A percentile compares a stretch with the other conserved stretches of the same genome.
phyloP scores from a whole-genome alignment of 1,140 invertebrate species.

The Sarcophaga peregrina region DNA sequence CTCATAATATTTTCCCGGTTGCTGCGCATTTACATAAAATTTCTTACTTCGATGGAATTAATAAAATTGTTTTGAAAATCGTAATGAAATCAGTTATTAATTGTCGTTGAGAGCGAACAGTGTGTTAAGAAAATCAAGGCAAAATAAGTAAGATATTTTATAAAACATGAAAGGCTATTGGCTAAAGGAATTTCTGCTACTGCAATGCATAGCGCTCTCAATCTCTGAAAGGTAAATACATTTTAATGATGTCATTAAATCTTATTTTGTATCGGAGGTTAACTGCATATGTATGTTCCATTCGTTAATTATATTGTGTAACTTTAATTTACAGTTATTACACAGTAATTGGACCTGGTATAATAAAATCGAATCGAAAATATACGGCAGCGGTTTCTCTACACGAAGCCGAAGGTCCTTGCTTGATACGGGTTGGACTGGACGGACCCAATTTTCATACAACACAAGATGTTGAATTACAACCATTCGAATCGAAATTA shows the following conservation, averaged over 20 bases:
- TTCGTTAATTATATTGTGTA: no score
- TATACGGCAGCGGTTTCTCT: conserved; percentile 84
- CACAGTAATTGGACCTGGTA: conserved; percentile 82
- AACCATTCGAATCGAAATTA: conserved; percentile 76
- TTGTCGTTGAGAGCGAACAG: neutral
- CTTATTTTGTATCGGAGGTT: no score
- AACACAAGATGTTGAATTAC: conserved; percentile 73
- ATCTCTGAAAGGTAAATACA: neutral
- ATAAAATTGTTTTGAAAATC: no score
- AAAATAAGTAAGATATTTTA: no score
- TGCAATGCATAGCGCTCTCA: neutral
- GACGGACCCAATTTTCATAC: conserved; percentile 69
- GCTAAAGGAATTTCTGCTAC: neutral
- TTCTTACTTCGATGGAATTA: no score
- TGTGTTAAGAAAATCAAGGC: neutral
- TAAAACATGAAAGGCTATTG: no score
- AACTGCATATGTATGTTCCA: no score
- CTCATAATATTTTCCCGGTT: no score
- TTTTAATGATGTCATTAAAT: no score
- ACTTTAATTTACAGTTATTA: conserved; percentile 71
- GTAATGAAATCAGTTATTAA: neutral
- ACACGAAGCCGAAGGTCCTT: conserved; percentile 71
- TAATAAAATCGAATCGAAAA: conserved; percentile 83
- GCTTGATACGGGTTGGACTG: conserved; percentile 78
- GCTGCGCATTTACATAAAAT: no score